These are phyloP conservation scores for Polyploca ridens DNA, from an alignment of 2,888 invertebrate species.

Conservation along the genomic window DNA sequence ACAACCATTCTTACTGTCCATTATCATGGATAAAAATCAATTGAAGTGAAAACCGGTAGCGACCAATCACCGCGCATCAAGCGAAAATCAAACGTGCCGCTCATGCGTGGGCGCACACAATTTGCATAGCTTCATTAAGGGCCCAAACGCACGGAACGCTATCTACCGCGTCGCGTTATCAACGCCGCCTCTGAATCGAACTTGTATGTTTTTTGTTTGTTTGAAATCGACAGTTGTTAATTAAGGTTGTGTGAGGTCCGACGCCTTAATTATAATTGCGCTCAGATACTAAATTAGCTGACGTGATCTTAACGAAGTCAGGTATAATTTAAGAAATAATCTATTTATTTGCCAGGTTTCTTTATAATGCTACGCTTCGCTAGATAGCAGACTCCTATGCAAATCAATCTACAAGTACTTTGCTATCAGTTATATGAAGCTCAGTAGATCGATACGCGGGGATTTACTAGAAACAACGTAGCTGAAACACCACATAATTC, in stretches of 20 bases:
- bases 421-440: background rate
- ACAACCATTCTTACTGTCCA: background rate
- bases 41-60: slow-evolving; percentile 31
- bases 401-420: background rate
- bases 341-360: slow-evolving; percentile 7
- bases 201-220: slow-evolving; percentile 38
- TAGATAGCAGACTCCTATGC: background rate
- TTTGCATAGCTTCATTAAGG: slow-evolving; percentile 70
- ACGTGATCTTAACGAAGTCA: slow-evolving; percentile 27
- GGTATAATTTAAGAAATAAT: slow-evolving; percentile 22
- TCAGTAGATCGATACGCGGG: background rate
- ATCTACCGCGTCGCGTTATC: slow-evolving; percentile 47
- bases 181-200: slow-evolving; percentile 40
- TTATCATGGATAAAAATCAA: slow-evolving; percentile 24
- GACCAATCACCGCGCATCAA: slow-evolving; percentile 27
- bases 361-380: slow-evolving; percentile 5
- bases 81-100: slow-evolving; percentile 35
- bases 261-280: slow-evolving; percentile 71
- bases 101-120: slow-evolving; percentile 47
- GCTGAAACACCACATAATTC: background rate
- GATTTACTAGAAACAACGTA: background rate
- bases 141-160: slow-evolving; percentile 18
- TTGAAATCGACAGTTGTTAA: slow-evolving; percentile 52
- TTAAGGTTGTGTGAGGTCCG: slow-evolving; percentile 73
- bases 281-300: slow-evolving; percentile 50